Conservation (phyloP, 2,113 vertebrate genomes). For the Hemiprocne comata region DNA sequence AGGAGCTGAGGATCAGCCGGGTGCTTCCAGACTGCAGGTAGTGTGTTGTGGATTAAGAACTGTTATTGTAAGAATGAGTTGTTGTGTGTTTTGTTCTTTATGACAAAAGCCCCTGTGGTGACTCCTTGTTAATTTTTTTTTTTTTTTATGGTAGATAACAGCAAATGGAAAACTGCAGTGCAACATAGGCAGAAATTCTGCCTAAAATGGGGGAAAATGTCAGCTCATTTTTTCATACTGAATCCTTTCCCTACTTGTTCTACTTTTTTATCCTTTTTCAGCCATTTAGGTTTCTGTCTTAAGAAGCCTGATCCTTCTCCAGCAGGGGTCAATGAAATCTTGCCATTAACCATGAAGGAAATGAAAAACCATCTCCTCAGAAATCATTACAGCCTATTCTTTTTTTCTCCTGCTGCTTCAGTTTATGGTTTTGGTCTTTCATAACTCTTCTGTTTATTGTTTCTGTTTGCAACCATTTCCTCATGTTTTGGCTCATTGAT, state of each 20-base stretch:
- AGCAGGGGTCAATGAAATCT: not conserved
- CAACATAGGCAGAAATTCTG: not conserved
- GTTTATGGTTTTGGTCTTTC: not conserved
- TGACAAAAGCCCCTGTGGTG: not conserved
- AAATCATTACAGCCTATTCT: not conserved
- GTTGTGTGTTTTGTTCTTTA: not conserved
- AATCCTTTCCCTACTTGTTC: not conserved
- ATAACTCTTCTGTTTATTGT: not conserved
- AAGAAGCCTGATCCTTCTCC: not conserved
- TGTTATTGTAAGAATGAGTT: not conserved
- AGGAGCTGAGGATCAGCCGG: not conserved
- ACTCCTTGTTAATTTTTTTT: not conserved
- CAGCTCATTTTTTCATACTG: not conserved
- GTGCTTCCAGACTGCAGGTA: not conserved
- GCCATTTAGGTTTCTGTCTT: not conserved
- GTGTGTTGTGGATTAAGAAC: not conserved
- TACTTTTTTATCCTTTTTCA: not conserved
- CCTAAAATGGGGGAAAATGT: not conserved
- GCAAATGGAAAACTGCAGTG: not conserved
- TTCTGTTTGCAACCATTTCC: not conserved
- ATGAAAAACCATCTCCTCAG: not conserved
- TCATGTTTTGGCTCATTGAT: slow-evolving; percentile 23
- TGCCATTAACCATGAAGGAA: not conserved
- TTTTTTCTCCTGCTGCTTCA: not conserved
- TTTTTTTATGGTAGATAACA: not conserved